Percentiles rank a stretch among this genome's conserved stretches.
These are phyloP conservation scores for Podiceps cristatus DNA, from an alignment of 2,113 vertebrate genomes.

Conservation along the genomic window DNA sequence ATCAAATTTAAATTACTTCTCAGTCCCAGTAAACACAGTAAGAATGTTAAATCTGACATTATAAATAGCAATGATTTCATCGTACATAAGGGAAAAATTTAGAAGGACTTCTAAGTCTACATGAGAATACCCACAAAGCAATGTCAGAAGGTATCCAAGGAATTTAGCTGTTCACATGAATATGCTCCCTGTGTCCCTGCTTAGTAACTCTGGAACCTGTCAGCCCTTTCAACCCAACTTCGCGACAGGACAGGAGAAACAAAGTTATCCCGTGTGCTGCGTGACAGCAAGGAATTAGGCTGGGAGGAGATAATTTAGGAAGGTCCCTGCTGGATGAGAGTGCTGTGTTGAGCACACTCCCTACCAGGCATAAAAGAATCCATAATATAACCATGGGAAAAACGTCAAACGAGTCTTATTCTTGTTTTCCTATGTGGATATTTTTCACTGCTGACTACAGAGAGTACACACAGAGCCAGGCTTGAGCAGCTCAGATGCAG, in stretches of 20 bases:
- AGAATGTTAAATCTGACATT: neutral
- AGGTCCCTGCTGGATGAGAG: neutral
- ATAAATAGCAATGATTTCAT: neutral
- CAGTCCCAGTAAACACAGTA: neutral
- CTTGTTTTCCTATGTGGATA: neutral
- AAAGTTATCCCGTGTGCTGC: rapidly evolving
- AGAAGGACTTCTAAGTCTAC: neutral
- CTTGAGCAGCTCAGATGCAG: neutral
- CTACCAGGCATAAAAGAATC: neutral
- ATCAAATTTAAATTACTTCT: constrained; percentile 9
- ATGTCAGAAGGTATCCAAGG: neutral
- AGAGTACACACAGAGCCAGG: neutral
- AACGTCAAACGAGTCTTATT: neutral
- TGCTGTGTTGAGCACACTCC: neutral
- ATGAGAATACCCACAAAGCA: neutral
- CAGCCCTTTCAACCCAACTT: neutral
- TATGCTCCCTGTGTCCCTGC: neutral
- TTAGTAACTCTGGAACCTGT: neutral
- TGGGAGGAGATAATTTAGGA: neutral
- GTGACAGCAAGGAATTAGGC: neutral
- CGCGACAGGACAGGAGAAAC: neutral
- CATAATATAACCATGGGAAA: neutral
- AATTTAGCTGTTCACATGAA: neutral
- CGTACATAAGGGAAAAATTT: neutral
- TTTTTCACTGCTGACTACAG: neutral